These are phyloP conservation scores for Pedetes capensis DNA, from an alignment of 2,113 vertebrate genomes.

Conservation along the genomic window DNA sequence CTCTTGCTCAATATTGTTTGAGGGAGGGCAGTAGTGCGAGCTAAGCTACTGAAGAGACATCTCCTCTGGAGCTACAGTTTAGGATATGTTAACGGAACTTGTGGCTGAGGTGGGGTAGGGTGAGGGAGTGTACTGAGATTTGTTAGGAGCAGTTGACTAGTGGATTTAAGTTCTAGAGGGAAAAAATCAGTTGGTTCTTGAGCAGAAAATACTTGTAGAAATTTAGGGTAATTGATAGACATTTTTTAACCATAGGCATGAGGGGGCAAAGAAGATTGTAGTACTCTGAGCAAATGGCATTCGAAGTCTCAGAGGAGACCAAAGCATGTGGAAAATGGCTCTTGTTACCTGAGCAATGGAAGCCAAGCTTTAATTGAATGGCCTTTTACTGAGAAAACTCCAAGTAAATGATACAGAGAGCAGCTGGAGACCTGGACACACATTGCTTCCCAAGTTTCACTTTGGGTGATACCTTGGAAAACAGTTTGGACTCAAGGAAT, in stretches of 20 bases:
- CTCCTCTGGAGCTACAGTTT: neutral
- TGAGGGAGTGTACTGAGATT: neutral
- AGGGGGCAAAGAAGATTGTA: neutral
- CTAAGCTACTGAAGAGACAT: neutral
- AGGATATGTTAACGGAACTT: neutral
- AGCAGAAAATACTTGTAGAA: neutral
- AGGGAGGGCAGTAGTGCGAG: neutral
- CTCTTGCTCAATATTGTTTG: neutral
- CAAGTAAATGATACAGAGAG: neutral
- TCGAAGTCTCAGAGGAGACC: neutral
- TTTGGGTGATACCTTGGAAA: neutral
- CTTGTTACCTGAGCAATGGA: neutral
- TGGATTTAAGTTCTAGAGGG: neutral
- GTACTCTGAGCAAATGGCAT: neutral
- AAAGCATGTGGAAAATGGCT: neutral
- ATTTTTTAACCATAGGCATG: neutral
- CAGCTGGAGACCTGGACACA: neutral
- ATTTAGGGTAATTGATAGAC: neutral
- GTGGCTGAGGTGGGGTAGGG: neutral
- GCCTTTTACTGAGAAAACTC: neutral
- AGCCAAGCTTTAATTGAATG: conserved; percentile 14
- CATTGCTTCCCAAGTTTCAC: neutral
- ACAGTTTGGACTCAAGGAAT: neutral
- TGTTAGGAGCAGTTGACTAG: neutral
- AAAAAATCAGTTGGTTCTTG: neutral